Percentiles rank a stretch among this genome's conserved stretches.
Conservation (phyloP, 1,140 invertebrate genomes). For the Dendrolimus punctatus region DNA sequence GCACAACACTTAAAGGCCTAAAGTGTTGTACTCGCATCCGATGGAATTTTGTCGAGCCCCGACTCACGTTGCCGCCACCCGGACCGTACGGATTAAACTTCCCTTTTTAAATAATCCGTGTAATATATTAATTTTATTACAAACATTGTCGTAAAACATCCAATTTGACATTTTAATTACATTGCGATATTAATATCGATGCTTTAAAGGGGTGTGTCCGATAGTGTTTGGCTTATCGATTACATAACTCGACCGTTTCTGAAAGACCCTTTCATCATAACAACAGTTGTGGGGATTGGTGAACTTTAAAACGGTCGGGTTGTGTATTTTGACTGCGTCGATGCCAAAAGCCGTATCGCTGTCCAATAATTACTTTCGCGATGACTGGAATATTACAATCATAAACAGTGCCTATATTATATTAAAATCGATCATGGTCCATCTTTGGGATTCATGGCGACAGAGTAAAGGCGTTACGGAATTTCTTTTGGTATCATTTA, state of each 20-base stretch:
- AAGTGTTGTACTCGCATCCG: conserved; percentile 52
- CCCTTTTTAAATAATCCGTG: conserved; percentile 6
- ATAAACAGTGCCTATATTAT: too few relatives aligned
- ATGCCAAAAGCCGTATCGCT: background rate
- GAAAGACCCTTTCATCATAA: conserved; percentile 9
- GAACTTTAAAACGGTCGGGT: conserved; percentile 2
- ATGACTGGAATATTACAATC: background rate
- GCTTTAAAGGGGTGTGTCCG: conserved; percentile 49
- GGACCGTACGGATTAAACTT: conserved; percentile 45
- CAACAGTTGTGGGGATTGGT: conserved; percentile 5
- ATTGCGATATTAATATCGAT: conserved; percentile 29
- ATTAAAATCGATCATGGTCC: too few relatives aligned
- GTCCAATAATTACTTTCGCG: background rate
- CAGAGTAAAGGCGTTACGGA: too few relatives aligned
- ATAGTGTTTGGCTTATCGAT: conserved; percentile 52
- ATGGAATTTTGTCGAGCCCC: conserved; percentile 50
- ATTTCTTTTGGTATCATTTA: too few relatives aligned
- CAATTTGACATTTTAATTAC: conserved; percentile 35
- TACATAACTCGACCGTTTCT: conserved; percentile 21
- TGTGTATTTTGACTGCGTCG: background rate
- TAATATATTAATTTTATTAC: conserved; percentile 20
- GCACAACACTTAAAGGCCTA: conserved; percentile 63
- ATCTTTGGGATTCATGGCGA: too few relatives aligned
- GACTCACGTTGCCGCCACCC: conserved; percentile 44
- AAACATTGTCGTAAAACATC: conserved; percentile 26